Evolutionary conservation across 2,113 vertebrate genomes (phyloP).

Genomic region (Orthonyx spaldingii): DNA sequence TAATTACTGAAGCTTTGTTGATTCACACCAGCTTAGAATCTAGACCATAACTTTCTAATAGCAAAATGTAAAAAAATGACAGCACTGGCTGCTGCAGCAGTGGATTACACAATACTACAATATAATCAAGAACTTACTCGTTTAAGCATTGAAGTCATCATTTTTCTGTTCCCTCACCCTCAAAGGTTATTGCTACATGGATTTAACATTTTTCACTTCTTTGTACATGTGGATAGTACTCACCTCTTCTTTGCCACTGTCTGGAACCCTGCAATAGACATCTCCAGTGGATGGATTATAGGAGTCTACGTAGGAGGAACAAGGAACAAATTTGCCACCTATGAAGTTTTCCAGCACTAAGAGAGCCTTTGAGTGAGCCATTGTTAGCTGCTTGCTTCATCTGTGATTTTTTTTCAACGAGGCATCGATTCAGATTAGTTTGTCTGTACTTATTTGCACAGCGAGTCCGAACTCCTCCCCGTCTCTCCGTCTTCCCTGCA

Average conservation of each 20-base stretch:
- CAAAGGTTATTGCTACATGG: not conserved
- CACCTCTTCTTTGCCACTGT: conserved; percentile 90
- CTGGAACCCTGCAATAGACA: conserved; percentile 88
- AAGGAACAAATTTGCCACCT: conserved; percentile 85
- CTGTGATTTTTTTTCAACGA: not conserved
- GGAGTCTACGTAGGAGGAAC: conserved; percentile 81
- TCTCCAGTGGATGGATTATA: conserved; percentile 87
- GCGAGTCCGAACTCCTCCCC: conserved; percentile 24
- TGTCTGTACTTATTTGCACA: not conserved
- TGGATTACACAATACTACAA: not conserved
- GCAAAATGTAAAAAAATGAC: not conserved
- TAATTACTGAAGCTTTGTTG: not conserved
- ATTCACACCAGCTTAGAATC: not conserved
- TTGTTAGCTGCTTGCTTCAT: not conserved
- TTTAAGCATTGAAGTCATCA: not conserved
- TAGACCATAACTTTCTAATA: not conserved
- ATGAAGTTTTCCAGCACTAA: conserved; percentile 91
- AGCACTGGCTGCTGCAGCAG: not conserved
- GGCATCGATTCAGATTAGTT: not conserved
- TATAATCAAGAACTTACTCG: not conserved
- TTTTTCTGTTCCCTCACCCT: not conserved
- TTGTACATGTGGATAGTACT: conserved; percentile 9
- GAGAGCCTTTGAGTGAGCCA: conserved; percentile 56
- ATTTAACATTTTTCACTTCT: not conserved
- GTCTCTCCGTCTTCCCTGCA: not conserved